Conservation (phyloP, 2,113 vertebrate species). For the Carollia perspicillata region DNA sequence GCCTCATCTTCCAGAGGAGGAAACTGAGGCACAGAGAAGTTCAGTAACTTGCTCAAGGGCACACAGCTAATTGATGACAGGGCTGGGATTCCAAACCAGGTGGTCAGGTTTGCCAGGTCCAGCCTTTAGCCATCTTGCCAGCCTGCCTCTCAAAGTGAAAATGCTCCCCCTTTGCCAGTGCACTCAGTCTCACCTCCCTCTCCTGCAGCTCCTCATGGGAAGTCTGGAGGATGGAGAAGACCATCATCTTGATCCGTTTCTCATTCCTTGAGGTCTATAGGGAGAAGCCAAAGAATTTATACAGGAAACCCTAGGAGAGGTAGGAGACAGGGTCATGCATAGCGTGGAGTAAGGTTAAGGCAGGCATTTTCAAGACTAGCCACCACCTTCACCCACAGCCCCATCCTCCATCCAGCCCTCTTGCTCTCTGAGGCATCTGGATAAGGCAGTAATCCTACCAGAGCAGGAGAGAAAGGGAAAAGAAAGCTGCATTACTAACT, state of each 20-base stretch:
- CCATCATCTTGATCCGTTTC: background rate
- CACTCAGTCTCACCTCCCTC: conserved; percentile 11
- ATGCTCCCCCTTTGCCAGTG: no score
- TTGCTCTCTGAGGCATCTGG: background rate
- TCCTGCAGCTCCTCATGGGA: background rate
- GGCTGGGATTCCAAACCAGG: background rate
- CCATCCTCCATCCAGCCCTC: background rate
- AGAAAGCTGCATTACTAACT: background rate
- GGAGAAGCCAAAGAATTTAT: conserved; percentile 37
- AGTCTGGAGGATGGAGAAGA: background rate
- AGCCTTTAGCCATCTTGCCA: background rate
- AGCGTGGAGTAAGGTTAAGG: background rate
- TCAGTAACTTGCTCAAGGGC: background rate
- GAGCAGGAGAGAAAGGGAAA: background rate
- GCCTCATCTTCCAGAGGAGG: background rate
- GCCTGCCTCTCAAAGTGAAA: background rate
- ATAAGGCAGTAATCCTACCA: no score
- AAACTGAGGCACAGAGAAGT: background rate
- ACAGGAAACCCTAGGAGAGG: conserved; percentile 32
- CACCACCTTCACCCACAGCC: background rate
- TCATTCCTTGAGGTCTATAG: background rate
- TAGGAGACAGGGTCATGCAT: background rate
- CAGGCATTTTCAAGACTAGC: background rate
- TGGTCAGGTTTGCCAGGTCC: background rate
- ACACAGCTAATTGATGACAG: background rate